Base-by-base conservation (phyloP, 1,140 invertebrate genomes). In the Saccostrea glomerata region DNA sequence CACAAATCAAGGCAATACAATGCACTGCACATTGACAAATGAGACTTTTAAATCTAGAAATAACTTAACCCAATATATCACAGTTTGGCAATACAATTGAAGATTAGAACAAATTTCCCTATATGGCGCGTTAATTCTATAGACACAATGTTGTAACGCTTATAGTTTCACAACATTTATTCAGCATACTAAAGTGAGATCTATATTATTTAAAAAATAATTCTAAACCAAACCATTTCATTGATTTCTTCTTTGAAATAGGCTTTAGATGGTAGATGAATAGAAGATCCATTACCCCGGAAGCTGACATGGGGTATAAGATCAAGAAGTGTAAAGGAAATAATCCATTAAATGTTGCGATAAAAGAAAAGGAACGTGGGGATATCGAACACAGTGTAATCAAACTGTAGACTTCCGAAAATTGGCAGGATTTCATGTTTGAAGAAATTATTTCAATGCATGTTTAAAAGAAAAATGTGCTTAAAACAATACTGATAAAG, bases 11-110 rank as follows among this genome's bases (percentile, higher is more conserved):
- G 70, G 23, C 70, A 77, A 36, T 15, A 30, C 70, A 77, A 36
- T 77, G 70, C 25, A 30, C 70, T 0, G 70, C 70, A 36, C 30
- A 77, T 12, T 77, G 70, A 77, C 70, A 77, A 77, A 77, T 15
- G 70, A 36, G 70, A 77, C 70, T 77, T 77, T 77, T 77, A 77
- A 77, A 77, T 77, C 70, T 77, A 30, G 11, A 30, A 66, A 77
- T 77, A 15, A 30, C 25, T 77, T 15, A 77, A 30, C 23, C 70
- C 25, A 36, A 77, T 77, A 77, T 36, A 77, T 77, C 70, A 77
- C 30, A 15, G 25, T 25, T 25, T 30, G 70, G 25, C 30, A 77
- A 77, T 47, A 47, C 70, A 77, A 77, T 13, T 77, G 70, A 77
- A 36, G 25, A 77, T 77, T 77, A 77, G 70, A 77, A 77, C 70